Conservation (phyloP, 2,113 vertebrate genomes). For the Maylandia zebra region DNA sequence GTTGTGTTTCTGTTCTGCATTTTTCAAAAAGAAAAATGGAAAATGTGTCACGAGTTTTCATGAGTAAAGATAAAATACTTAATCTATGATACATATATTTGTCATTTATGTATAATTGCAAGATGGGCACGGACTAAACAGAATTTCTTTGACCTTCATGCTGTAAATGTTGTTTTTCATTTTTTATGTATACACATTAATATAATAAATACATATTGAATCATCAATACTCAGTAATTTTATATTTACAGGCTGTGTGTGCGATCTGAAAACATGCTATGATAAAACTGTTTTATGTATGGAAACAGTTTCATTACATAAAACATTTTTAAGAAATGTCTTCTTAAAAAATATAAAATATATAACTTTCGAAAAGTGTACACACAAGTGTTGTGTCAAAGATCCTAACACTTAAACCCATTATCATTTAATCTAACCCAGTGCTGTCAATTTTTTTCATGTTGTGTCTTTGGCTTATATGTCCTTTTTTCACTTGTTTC, state of each 20-base stretch:
- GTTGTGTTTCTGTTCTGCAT: neutral
- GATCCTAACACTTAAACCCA: neutral
- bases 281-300: neutral
- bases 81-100: neutral
- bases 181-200: neutral
- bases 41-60: neutral
- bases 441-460: neutral
- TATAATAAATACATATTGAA: neutral
- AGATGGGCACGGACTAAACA: neutral
- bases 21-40: neutral
- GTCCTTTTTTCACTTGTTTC: neutral
- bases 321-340: neutral
- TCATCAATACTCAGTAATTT: neutral
- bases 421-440: neutral
- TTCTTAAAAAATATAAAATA: neutral
- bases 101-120: neutral
- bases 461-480: neutral
- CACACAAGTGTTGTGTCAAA: neutral
- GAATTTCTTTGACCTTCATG: neutral
- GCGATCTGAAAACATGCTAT: neutral
- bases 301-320: neutral
- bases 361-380: neutral
- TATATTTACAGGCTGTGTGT: neutral
- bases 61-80: neutral
- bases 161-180: neutral